phyloP scores from a whole-genome alignment of 1,140 invertebrate genomes.

The Drosophila watanabei region DNA sequence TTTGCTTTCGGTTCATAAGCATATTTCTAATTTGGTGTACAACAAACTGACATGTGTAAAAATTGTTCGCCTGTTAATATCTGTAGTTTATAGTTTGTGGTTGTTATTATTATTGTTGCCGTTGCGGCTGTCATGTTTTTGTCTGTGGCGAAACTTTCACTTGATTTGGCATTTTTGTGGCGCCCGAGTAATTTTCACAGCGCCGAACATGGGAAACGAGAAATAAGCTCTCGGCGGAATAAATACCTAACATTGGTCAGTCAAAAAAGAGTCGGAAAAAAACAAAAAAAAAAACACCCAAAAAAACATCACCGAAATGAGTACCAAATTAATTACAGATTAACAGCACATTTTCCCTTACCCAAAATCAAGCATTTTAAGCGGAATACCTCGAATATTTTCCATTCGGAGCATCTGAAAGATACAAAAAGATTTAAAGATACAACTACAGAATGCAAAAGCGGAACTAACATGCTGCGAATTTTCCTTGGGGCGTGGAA shows the following conservation, averaged over 20 bases:
- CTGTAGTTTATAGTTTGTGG: slow-evolving; percentile 28
- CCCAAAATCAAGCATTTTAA: background rate
- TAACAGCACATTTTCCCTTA: background rate
- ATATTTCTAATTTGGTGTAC: slow-evolving; percentile 67
- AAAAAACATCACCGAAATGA: background rate
- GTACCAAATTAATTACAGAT: slow-evolving; percentile 12
- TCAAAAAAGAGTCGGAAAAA: background rate
- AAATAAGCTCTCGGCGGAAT: slow-evolving; percentile 9
- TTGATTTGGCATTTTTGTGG: slow-evolving; percentile 66
- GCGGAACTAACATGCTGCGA: slow-evolving; percentile 20
- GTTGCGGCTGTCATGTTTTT: slow-evolving; percentile 46
- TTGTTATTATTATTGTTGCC: slow-evolving; percentile 53
- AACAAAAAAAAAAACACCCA: background rate
- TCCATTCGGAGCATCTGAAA: background rate
- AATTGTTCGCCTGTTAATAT: slow-evolving; percentile 72
- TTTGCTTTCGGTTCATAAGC: slow-evolving; percentile 36
- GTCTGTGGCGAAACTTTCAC: slow-evolving; percentile 70
- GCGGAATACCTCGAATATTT: background rate
- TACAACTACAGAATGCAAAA: slow-evolving; percentile 20
- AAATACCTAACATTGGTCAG: slow-evolving; percentile 8
- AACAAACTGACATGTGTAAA: slow-evolving; percentile 66
- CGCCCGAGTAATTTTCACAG: slow-evolving; percentile 54
- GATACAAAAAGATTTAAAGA: background rate
- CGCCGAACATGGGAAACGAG: slow-evolving; percentile 46
- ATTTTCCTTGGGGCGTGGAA: background rate